Percentiles rank a stretch among this genome's conserved stretches.
These are phyloP conservation scores for Eupithecia subumbrata DNA, from an alignment of 2,888 invertebrate species.

Conservation along the genomic window DNA sequence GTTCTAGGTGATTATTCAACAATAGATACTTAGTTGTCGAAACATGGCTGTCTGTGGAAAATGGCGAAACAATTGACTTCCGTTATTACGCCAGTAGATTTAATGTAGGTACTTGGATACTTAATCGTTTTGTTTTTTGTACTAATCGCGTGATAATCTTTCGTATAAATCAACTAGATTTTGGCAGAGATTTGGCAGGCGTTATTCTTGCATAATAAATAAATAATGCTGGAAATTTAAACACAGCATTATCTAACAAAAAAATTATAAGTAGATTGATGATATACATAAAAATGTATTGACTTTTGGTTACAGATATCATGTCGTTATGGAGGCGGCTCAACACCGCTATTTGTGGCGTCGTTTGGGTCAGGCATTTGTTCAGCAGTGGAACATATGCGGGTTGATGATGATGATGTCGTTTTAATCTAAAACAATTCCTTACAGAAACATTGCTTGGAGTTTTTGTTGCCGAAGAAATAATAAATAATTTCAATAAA, in stretches of 20 bases:
- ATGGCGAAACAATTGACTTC: constrained; percentile 60
- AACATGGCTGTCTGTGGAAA: constrained; percentile 44
- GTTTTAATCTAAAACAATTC: not conserved
- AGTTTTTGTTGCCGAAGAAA: not conserved
- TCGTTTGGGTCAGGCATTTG: too few species aligned
- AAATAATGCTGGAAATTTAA: not conserved
- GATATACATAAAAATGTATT: too few species aligned
- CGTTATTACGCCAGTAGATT: constrained; percentile 44
- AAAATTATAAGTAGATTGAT: too few species aligned
- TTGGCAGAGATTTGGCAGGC: not conserved
- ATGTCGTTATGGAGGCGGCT: too few species aligned
- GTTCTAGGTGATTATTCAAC: constrained; percentile 36
- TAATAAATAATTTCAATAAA: too few species aligned
- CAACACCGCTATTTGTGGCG: too few species aligned
- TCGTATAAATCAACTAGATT: not conserved
- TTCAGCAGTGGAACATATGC: too few species aligned
- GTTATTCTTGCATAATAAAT: not conserved
- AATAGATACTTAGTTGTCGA: constrained; percentile 46
- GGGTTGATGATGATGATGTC: too few species aligned
- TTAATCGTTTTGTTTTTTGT: not conserved
- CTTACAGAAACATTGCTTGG: not conserved
- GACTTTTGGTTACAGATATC: not conserved
- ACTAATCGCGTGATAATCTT: not conserved
- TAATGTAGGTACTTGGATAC: not conserved
- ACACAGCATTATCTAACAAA: too few species aligned